Evolutionary conservation across 2,797 vertebrate species (phyloP).

Genomic region (Delichon dasypus): DNA sequence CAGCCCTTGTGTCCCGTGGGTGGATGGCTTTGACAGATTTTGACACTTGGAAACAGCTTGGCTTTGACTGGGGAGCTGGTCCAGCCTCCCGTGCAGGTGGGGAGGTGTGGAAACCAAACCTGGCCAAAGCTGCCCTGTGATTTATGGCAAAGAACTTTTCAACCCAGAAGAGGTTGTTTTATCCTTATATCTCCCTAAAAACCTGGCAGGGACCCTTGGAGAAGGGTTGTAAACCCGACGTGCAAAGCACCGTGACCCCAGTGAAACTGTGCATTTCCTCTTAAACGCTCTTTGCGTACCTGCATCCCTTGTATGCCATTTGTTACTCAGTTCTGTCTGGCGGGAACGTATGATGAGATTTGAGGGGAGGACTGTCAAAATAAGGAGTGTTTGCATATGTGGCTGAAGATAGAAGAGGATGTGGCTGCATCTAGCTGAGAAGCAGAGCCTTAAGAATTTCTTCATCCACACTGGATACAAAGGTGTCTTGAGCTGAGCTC

Average conservation of each 20-base stretch:
- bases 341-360: background rate
- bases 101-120: background rate
- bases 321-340: background rate
- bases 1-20: background rate
- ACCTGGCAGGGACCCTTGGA: background rate
- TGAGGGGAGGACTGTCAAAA: background rate
- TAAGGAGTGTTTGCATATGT: background rate
- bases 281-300: background rate
- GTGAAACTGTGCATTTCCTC: background rate
- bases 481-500: background rate
- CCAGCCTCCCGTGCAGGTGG: background rate
- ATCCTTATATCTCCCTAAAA: background rate
- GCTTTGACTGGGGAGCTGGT: background rate
- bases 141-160: background rate
- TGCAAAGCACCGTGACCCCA: background rate
- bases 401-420: background rate
- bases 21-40: background rate
- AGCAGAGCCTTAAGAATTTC: background rate
- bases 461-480: background rate
- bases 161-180: background rate
- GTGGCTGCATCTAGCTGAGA: background rate
- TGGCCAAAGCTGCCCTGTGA: background rate
- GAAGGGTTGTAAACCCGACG: background rate
- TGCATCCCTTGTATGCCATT: background rate
- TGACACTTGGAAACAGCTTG: background rate